Evolutionary conservation across 2,113 vertebrate species (phyloP), one percentile per base, ranked within the genome.

Genomic region (Heterocephalus glaber): DNA sequence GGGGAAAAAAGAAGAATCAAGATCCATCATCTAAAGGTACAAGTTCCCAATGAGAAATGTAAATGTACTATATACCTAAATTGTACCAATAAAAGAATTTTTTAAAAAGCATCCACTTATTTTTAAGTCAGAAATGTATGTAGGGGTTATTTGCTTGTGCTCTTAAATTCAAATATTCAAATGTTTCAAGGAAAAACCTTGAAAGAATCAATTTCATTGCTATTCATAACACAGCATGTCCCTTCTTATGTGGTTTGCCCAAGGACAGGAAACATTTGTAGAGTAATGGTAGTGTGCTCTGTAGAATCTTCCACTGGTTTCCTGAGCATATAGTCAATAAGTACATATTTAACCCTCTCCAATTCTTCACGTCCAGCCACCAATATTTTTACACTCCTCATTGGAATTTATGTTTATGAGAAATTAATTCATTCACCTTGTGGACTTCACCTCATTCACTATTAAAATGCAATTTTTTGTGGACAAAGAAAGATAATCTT

Each of bases 121-220:
- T 96, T 95, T 94, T 6, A n/a, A 88, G 87, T 60, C 35, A 56
- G 22, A 56, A 77, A 30, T 86, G 38, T 22, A 89, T 12, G 10
- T 17, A 17, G 44, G 33, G 49, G 47, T 65, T 89, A 66, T n/a
- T 89, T 41, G 61, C 56, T 84, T 22, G 49, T 74, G n/a, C 41
- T 74, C 54, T 86, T 84, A 60, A 61, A 13, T 89, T 86, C 88
- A 90, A 74, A 81, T 88, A 95, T 58, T 70, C 26, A 66, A 83
- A 72, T 13, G 1, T 92, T 93, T 79, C 79, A 77, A 80, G 33
- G 61, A 33, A 92, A 88, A 87, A 49, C 70, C 49, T 92, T 77
- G 38, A 86, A 91, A 87, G 44, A 54, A 86, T 90, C 5, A 1
- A 38, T 47, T 83, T 79, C 3, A 4, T 20, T 35, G 52, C 8